These are phyloP conservation scores for Plumapathes pennacea DNA, from an alignment of 92 coral and sea anemone species.

Conservation along the genomic window DNA sequence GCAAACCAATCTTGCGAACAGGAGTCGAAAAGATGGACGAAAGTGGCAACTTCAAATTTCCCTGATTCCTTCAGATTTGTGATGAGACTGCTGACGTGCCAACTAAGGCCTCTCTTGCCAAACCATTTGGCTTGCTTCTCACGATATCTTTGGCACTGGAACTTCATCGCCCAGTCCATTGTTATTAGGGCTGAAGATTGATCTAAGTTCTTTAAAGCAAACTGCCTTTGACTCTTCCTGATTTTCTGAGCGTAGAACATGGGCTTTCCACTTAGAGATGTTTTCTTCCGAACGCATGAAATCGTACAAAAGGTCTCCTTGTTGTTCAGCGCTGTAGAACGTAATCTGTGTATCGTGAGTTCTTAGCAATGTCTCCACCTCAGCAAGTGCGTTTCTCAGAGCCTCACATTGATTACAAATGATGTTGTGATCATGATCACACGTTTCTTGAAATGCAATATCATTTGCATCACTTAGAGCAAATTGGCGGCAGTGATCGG, in stretches of 20 bases:
- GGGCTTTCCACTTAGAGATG: no score
- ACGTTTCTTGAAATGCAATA: background rate
- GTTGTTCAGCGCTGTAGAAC: no score
- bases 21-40: slow-evolving; percentile 35
- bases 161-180: slow-evolving; percentile 68
- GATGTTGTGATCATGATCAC: slow-evolving; percentile 25
- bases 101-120: slow-evolving; percentile 48
- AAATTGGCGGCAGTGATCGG: slow-evolving; percentile 42
- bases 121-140: slow-evolving; percentile 65
- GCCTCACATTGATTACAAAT: slow-evolving; percentile 11
- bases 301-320: no score
- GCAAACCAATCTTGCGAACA: slow-evolving; percentile 6
- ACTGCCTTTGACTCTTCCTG: slow-evolving; percentile 1
- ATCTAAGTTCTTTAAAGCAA: no score
- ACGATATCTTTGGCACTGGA: slow-evolving; percentile 26
- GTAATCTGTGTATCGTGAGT: no score
- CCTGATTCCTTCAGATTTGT: slow-evolving; percentile 5
- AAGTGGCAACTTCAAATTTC: slow-evolving; percentile 30
- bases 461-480: slow-evolving; percentile 36
- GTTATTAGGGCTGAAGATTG: slow-evolving; percentile 6
- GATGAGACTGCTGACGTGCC: slow-evolving; percentile 54
- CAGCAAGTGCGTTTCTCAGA: slow-evolving; percentile 2
- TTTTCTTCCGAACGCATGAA: no score
- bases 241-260: no score
- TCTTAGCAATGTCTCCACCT: no score